Evolutionary conservation across 2,888 invertebrate species (phyloP), one percentile per base, ranked within the genome.

Genomic region (Gryllus longicercus): DNA sequence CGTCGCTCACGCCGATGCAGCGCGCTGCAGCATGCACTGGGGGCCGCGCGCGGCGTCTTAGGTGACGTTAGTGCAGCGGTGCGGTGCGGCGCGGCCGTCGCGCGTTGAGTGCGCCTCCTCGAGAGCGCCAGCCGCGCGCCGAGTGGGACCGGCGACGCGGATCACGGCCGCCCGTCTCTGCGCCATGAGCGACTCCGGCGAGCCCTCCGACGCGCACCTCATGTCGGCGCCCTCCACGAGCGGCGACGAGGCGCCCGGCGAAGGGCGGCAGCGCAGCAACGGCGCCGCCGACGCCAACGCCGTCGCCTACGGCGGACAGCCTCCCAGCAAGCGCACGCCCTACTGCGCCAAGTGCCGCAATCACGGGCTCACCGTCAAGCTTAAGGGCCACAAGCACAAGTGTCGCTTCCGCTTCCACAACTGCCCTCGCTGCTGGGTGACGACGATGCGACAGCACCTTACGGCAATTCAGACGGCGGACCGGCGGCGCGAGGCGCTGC

Each of bases 11-110:
- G 63, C 63, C 63, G 16, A 63, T 63, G 63, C 63, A 63, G 63
- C 63, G 63, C 63, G 63, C 63, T 63, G 63, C 63, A 63, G 63
- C 63, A 63, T 63, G 63, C 63, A 63, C 63, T 63, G 63, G 63
- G 63, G 63, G 16, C 63, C 63, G 63, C 63, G 63, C 63, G 63
- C 63, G 63, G n/a, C 63, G 63, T 63, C 63, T 63, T 63, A 63
- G 63, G 63, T 63, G 63, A 18, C 63, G 63, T 63, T 63, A 63
- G 63, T 63, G 63, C 63, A 63, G 63, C 63, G 63, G 63, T 63
- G 63, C 63, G 63, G 63, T 63, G 63, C 63, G 63, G 63, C 14
- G 63, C 63, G 63, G 63, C 63, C 63, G 63, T n/a, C 63, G 63
- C 63, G 16, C n/a, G 63, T 63, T n/a, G 63, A 18, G n/a, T 14